Base-by-base conservation (phyloP, 2,797 vertebrate genomes). In the Sebastes cheni region DNA sequence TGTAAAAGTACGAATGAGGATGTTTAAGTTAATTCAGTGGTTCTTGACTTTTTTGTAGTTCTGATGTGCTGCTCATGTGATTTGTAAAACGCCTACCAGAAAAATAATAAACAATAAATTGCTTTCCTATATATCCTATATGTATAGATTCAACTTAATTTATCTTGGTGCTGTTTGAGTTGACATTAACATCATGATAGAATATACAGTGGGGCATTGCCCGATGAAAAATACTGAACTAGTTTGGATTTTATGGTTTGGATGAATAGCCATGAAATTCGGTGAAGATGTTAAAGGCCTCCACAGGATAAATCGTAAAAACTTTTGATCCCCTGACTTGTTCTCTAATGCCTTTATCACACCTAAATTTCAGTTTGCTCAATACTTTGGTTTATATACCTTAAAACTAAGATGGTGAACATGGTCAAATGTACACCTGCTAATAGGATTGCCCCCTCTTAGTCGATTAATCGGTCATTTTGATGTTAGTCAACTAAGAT, bases 51-150 rank as follows among this genome's bases (percentile, higher is more conserved):
- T 46, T 29, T 8, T n/a, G 1, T 12, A 9, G 22, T 34, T 55
- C 14, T 4, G 18, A 16, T 14, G 25, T n/a, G 2, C 1, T 42
- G 39, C 39, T 42, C 14, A 42, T 42, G 39, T 42, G 39, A 16
- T 79, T 5, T 50, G 1, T 39, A 6, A 39, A 39, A 39, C 5
- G 2, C 0, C 52, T 0, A 23, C 52, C 52, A 55, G 0, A 20
- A 55, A 55, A 23, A 56, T 56, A 56, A 0, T n/a, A 11, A 12
- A 56, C 12, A 56, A 56, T 25, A 23, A 56, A 55, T 6, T 12
- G 54, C 54, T 55, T 55, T 55, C 52, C 8, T 42, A 29, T 29
- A 29, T 29, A 29, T 29, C 27, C 27, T 29, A 29, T 29, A 29
- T 29, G 39, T 42, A 42, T 42, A 42, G 39, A 6, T 55, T 12